Base-by-base conservation (phyloP, 2,888 invertebrate species). In the Gortyna flavago region DNA sequence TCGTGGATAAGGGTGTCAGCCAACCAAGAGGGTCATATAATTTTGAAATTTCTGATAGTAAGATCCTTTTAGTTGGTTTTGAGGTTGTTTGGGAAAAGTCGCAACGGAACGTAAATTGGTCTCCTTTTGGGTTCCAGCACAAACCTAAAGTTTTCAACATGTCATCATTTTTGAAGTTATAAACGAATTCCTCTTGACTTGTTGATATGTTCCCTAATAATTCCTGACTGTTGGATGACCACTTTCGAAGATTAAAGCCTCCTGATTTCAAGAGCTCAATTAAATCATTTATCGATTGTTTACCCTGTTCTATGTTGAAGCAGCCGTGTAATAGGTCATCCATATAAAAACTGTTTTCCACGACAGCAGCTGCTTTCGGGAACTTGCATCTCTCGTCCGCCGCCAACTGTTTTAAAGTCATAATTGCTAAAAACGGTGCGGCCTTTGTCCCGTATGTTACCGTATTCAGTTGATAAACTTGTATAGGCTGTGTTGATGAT, bases 21-120 rank as follows among this genome's bases (percentile, higher is more conserved):
- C 67, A 74, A 4, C 74, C 74, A 1, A 75, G 68, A 11, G 68
- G 68, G 18, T 75, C 75, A 25, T 38, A 69, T 25, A 75, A 69
- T 41, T 62, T 62, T 2, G 75, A 70, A 9, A 70, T 70, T 51
- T 70, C 70, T 3, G 75, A 70, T 41, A 70, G 64, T 35, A 70
- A 57, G 25, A 13, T 16, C 8, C 70, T n/a, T 48, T 70, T 75
- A 16, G 65, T n/a, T 32, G 7, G 44, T 25, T 41, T 66, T 25
- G 11, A 16, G 18, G 44, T 57, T 44, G 61, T 18, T 54, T 61
- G 18, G 3, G 7, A 13, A 67, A 29, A 59, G 6, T 59, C 29
- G 32, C 29, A 70, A 29, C 35, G 32, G 62, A 62, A 35, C 21
- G 21, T 21, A 11, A 62, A 62, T 62, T 62, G 32, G 35, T 62